These are phyloP conservation scores for Tenthredo amoena DNA, from an alignment of 2,888 invertebrate genomes.

Conservation along the genomic window DNA sequence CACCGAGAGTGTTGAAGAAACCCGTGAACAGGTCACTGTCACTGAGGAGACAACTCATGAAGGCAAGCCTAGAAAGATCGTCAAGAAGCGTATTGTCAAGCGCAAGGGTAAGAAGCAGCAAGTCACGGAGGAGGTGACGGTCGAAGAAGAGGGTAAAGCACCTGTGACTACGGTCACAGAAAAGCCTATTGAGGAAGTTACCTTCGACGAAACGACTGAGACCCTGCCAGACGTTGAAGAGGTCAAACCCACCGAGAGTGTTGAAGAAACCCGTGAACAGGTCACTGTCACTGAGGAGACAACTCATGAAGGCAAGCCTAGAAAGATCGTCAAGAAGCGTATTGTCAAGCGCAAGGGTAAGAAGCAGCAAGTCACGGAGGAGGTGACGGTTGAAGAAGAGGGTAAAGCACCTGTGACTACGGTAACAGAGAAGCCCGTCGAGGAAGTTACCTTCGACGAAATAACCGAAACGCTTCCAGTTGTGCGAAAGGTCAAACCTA, in stretches of 20 bases:
- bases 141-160: constrained; percentile 78
- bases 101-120: constrained; percentile 70
- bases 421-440: constrained; percentile 69
- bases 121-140: constrained; percentile 75
- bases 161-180: constrained; percentile 76
- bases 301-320: constrained; percentile 68
- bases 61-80: constrained; percentile 63
- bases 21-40: constrained; percentile 76
- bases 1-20: constrained; percentile 62
- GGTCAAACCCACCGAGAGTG: constrained; percentile 56
- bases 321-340: constrained; percentile 56
- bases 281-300: constrained; percentile 62
- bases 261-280: constrained; percentile 73
- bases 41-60: constrained; percentile 64
- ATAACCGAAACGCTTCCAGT: constrained; percentile 61
- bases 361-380: constrained; percentile 61
- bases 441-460: constrained; percentile 61
- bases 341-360: constrained; percentile 42
- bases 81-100: constrained; percentile 71
- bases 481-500: constrained; percentile 61
- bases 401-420: constrained; percentile 72
- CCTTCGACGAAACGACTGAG: constrained; percentile 57
- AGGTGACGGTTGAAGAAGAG: constrained; percentile 71
- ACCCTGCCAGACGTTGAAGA: constrained; percentile 51
- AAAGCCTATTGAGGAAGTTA: constrained; percentile 67